A percentile compares a stretch with the other conserved stretches of the same genome.
Conservation (phyloP, 1,140 invertebrate species). For the Macrobrachium nipponense region DNA sequence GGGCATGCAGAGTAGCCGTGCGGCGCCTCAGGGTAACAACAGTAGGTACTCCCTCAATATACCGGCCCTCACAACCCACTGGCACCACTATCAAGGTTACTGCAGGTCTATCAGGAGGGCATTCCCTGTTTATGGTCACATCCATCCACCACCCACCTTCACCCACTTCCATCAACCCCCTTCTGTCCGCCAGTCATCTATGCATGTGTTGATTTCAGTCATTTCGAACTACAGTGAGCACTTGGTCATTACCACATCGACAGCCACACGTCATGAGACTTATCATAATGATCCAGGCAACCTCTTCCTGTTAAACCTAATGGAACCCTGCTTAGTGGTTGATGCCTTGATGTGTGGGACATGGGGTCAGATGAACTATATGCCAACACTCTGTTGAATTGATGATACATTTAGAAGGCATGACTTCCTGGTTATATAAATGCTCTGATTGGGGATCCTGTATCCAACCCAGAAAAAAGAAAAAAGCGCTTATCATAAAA, state of each 20-base stretch:
- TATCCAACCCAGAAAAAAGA: slow-evolving; percentile 13
- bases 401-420: slow-evolving; percentile 48
- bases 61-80: slow-evolving; percentile 52
- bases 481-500: neutral
- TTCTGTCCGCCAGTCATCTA: slow-evolving; percentile 9
- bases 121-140: neutral
- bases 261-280: neutral
- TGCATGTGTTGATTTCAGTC: slow-evolving; percentile 22
- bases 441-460: slow-evolving; percentile 39
- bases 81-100: slow-evolving; percentile 48
- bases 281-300: neutral
- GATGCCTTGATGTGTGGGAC: slow-evolving; percentile 38
- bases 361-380: slow-evolving; percentile 47
- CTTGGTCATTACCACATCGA: neutral
- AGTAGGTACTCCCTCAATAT: slow-evolving; percentile 59
- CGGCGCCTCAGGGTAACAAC: slow-evolving; percentile 52
- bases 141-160: neutral
- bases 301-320: slow-evolving; percentile 23
- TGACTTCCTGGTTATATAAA: slow-evolving; percentile 45
- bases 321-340: slow-evolving; percentile 38
- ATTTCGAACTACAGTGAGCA: neutral
- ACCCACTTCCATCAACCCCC: neutral
- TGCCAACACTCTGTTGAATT: slow-evolving; percentile 52
- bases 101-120: slow-evolving; percentile 9
- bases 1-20: slow-evolving; percentile 36